phyloP scores from a whole-genome alignment of 2,797 vertebrate species.

The Taeniopygia guttata region DNA sequence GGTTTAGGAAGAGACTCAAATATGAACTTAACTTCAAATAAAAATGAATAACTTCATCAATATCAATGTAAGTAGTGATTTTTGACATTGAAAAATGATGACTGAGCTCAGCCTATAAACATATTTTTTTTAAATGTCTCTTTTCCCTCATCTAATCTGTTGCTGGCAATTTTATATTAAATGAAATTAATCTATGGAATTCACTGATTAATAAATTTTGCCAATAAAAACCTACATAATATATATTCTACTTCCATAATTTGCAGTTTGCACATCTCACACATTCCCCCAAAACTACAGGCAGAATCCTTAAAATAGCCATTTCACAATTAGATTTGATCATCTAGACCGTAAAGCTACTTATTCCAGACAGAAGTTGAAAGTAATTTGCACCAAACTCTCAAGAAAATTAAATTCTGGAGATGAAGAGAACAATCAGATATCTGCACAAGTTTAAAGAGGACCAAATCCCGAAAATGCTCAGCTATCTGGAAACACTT shows the following conservation, averaged over 20 bases:
- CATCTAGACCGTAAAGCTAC: background rate
- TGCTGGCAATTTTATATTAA: background rate
- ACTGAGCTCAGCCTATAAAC: background rate
- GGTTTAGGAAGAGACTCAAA: background rate
- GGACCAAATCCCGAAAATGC: rapidly evolving
- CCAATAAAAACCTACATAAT: background rate
- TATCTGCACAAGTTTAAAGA: background rate
- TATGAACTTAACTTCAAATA: background rate
- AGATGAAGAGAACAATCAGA: background rate
- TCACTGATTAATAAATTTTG: background rate
- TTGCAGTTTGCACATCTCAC: background rate
- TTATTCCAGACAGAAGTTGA: background rate
- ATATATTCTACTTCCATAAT: background rate
- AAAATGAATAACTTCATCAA: background rate
- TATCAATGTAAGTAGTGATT: background rate
- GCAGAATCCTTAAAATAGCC: background rate
- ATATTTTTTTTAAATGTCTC: background rate
- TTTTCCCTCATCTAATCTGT: background rate
- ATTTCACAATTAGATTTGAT: background rate
- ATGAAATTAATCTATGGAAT: background rate
- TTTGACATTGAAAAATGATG: background rate
- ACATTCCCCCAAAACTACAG: background rate
- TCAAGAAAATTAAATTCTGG: background rate
- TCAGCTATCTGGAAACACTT: background rate
- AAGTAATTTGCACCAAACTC: background rate